Evolutionary conservation across 2,113 vertebrate genomes (phyloP).

Genomic region (Chloropsis cyanopogon): DNA sequence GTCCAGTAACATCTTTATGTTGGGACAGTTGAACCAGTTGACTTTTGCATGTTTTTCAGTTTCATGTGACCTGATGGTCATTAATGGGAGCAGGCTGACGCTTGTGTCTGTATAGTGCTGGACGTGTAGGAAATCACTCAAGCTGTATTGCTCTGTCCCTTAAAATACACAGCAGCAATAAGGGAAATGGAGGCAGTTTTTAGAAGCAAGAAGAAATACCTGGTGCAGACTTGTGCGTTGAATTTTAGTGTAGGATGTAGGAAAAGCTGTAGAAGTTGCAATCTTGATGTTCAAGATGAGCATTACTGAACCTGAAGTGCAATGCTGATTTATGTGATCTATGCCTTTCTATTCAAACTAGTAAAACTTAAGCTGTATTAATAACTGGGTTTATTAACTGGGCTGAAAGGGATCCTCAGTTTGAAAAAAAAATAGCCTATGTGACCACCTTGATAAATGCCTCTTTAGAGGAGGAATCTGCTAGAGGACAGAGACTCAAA

Average conservation of each 20-base stretch:
- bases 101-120: neutral
- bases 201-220: neutral
- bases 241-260: neutral
- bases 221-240: neutral
- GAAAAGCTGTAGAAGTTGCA: neutral
- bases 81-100: neutral
- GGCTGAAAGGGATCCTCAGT: neutral
- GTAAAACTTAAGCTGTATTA: neutral
- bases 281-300: neutral
- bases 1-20: neutral
- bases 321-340: neutral
- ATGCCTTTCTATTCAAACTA: neutral
- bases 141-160: neutral
- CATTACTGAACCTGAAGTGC: neutral
- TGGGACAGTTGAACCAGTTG: neutral
- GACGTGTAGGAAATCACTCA: neutral
- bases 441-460: neutral
- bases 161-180: neutral
- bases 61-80: neutral
- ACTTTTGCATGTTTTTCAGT: neutral
- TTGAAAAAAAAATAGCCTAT: neutral
- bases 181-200: neutral
- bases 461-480: neutral
- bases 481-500: neutral
- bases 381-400: neutral